A percentile compares a stretch with the other conserved stretches of the same genome.
These are phyloP conservation scores for Mantis religiosa DNA, from an alignment of 2,888 invertebrate species.

Conservation along the genomic window DNA sequence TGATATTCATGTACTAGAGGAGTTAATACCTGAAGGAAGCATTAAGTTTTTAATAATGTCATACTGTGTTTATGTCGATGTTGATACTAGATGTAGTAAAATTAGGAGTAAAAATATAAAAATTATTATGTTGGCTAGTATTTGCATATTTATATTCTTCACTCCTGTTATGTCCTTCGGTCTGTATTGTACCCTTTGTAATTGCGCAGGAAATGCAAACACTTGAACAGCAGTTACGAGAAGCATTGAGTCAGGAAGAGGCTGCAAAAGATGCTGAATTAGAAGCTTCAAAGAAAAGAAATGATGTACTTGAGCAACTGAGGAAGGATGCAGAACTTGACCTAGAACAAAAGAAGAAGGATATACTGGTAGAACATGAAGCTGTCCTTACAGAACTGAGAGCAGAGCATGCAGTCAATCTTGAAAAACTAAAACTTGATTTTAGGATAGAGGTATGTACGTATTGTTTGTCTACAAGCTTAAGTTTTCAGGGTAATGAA, in stretches of 20 bases:
- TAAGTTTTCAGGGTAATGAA: too few species aligned
- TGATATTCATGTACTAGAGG: too few species aligned
- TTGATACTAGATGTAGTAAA: too few species aligned
- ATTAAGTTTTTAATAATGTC: too few species aligned
- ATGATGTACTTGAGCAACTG: background rate
- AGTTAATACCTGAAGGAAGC: too few species aligned
- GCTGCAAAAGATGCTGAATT: background rate
- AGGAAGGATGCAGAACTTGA: conserved; percentile 52
- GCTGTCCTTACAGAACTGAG: conserved; percentile 42
- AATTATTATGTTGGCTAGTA: too few species aligned
- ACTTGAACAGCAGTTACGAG: background rate
- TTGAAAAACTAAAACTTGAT: conserved; percentile 46
- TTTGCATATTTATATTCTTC: too few species aligned
- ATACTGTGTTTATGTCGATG: too few species aligned
- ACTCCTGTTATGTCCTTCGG: too few species aligned
- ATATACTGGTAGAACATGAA: conserved; percentile 39
- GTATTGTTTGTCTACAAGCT: background rate
- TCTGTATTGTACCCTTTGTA: background rate
- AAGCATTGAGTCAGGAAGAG: background rate
- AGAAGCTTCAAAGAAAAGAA: background rate
- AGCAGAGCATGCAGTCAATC: conserved; percentile 43
- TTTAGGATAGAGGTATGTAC: conserved; percentile 58
- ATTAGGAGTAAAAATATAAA: too few species aligned
- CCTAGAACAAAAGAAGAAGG: conserved; percentile 40
- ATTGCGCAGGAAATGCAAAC: background rate